phyloP scores from a whole-genome alignment of 2,113 vertebrate species.

The Glaucomys volans region DNA sequence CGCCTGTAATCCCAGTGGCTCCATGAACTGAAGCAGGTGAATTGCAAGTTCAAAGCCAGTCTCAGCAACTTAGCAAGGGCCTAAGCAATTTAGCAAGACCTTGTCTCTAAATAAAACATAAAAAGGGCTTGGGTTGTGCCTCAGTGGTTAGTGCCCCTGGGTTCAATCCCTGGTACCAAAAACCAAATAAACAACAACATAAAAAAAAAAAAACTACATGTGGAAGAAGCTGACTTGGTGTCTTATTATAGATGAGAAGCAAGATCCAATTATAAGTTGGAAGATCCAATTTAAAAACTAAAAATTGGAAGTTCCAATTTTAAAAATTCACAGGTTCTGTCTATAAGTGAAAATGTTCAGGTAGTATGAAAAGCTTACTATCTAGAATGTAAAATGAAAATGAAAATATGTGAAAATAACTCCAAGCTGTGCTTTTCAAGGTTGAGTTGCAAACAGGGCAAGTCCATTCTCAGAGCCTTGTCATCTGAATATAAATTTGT shows the following conservation, averaged over 20 bases:
- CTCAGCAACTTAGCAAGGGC: too few relatives aligned
- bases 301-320: not conserved
- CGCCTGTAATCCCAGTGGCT: too few relatives aligned
- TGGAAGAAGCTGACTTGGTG: not conserved
- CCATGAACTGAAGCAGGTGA: too few relatives aligned
- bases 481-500: constrained; percentile 59
- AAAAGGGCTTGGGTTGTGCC: not conserved
- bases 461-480: constrained; percentile 21
- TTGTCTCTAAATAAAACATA: too few relatives aligned
- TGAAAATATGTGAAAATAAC: not conserved
- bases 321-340: not conserved
- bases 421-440: constrained; percentile 17
- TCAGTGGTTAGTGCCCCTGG: not conserved
- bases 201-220: too few relatives aligned
- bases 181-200: too few relatives aligned
- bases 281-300: not conserved
- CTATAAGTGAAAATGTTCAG: not conserved
- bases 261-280: not conserved
- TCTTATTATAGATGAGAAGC: not conserved
- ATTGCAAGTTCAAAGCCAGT: too few relatives aligned
- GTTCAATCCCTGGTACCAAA: not conserved
- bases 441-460: constrained; percentile 60
- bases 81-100: too few relatives aligned
- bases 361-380: not conserved
- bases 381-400: not conserved